Evolutionary conservation across 23 tunicate species (phyloP), one percentile per base, ranked within the genome.

Genomic region (Aplidium turbinatum): DNA sequence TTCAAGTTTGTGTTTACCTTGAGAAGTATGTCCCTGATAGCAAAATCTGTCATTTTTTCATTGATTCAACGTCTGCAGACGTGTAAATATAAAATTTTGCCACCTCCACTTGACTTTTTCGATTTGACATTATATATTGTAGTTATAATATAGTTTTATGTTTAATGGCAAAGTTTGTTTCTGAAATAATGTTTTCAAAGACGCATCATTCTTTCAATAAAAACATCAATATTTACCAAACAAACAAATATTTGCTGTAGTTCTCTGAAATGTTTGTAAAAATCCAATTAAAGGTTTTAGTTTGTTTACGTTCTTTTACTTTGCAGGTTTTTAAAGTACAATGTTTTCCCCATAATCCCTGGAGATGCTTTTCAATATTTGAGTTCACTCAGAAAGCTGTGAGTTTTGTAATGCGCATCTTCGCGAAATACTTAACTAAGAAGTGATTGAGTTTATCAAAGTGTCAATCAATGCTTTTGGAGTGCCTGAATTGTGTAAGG

Each of bases 311-410:
- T 20, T 0, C 25, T 16, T 57, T 57, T 68, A 39, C 13, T 56
- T 83, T 83, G 53, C 35, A 83, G 89, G 34, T 78, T 68, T 75
- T 39, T 88, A 1, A 52, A 72, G 28, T 30, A 38, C 36, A 88
- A 88, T 47, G 61, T 42, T 1, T 88, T 88, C 56, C 82, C 96
- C 31, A 58, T 76, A 22, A 81, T 88, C 22, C 79, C 96, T 38
- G 87, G 87, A 4, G 69, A 76, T 70, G 72, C 83, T 28, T 81
- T 88, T 38, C 16, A 31, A 11, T 7, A 42, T 40, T 35, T 88
- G 36, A 36, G 51, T 4, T 35, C 47, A 7, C 46, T 88, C 3
- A 68, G 38, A 62, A 57, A 66, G 69, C 62, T 88, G 79, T 81
- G 45, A 69, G 79, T 88, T 2, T n/a, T n/a, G n/a, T n/a, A n/a